Evolutionary conservation across 2,888 invertebrate genomes (phyloP).

Genomic region (Lordiphosa fenestrarum): DNA sequence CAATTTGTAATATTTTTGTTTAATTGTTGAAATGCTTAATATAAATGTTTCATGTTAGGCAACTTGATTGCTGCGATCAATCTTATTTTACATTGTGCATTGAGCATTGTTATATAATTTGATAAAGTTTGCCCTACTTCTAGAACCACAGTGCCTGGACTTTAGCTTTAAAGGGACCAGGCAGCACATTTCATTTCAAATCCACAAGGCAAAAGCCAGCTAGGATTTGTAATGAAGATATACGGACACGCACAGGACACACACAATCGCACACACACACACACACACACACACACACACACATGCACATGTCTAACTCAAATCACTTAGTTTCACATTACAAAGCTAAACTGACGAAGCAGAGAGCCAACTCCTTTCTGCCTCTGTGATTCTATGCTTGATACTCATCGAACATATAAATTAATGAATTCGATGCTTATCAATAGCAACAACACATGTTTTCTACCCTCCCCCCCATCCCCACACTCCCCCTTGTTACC

Average conservation of each 20-base stretch:
- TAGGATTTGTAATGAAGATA: conserved; percentile 67
- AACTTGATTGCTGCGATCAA: too few relatives aligned
- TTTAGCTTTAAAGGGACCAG: conserved; percentile 25
- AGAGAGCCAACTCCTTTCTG: conserved; percentile 51
- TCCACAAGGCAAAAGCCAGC: conserved; percentile 51
- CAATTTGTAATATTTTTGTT: too few relatives aligned
- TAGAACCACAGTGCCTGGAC: conserved; percentile 26
- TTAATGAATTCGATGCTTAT: conserved; percentile 76
- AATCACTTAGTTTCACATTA: conserved; percentile 76
- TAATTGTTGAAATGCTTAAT: too few relatives aligned
- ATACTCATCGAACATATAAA: conserved; percentile 64
- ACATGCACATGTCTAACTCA: conserved; percentile 55
- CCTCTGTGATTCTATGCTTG: conserved; percentile 44
- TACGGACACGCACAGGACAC: conserved; percentile 33
- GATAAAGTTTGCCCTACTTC: too few relatives aligned
- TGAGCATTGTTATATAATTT: background rate
- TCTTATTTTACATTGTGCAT: background rate
- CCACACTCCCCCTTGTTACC: background rate
- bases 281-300: conserved; percentile 11
- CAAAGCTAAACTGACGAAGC: conserved; percentile 59
- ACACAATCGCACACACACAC: conserved; percentile 14
- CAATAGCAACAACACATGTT: conserved; percentile 47
- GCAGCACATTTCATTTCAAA: conserved; percentile 59
- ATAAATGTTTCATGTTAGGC: too few relatives aligned
- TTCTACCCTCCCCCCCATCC: background rate